Base-by-base conservation (phyloP, 2,888 invertebrate genomes). In the Xylocampa areola region DNA sequence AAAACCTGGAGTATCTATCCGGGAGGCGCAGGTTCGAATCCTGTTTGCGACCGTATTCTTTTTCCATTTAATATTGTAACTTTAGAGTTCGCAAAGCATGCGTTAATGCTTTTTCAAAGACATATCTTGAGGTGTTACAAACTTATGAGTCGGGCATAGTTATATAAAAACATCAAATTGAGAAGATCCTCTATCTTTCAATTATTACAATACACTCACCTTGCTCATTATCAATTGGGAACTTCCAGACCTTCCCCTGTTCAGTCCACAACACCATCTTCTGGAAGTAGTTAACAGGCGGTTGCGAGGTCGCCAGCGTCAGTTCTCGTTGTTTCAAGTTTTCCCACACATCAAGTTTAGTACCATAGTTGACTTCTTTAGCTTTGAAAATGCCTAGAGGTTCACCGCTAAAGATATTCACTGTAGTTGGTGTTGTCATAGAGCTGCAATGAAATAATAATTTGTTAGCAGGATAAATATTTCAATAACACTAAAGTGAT, bases 191-290 rank as follows among this genome's bases (percentile, higher is more conserved):
- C n/a, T n/a, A n/a, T n/a, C n/a, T n/a, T n/a, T n/a, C 21, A 21
- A 21, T 21, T 21, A 21, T 6, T 25, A 25, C 6, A 30, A 23
- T 4, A 14, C 17, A 54, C 48, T 51, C 88, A 97, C 98, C 99
- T 95, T 98, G 97, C 90, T 99, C 99, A 94, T 99, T 99, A 87
- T 99, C 95, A 63, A 99, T 98, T 1, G 99, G 99, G 86, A 99
- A 99, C 69, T 96, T 96, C 99, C 99, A 99, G 10, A 99, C 88
- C 90, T 98, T 99, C 33, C 98, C 98, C 86, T 98, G 96, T 50
- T 98, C 96, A 0, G 99, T 99, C 99, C 98, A 99, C 45, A 96
- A 85, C 39, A 97, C 97, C 96, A 98, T 96, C 90, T 99, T 98
- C 87, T 99, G 97, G 87, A 98, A 99, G 80, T 97, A 96, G 92